Evolutionary conservation across 2,113 vertebrate species (phyloP), one percentile per base, ranked within the genome.

Genomic region (Morone chrysops): DNA sequence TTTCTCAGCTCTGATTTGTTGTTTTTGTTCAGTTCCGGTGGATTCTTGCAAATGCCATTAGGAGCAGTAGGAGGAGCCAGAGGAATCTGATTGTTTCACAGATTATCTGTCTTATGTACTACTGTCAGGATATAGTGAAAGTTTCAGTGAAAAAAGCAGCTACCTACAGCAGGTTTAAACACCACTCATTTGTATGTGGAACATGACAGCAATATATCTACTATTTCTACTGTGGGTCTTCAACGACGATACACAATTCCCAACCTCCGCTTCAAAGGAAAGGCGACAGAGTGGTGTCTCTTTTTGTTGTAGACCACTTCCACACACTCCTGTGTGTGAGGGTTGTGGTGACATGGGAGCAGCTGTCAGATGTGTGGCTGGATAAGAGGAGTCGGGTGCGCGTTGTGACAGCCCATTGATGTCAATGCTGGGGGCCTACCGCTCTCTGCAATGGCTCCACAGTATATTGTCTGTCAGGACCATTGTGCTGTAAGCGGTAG

Each of bases 331-430:
- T 69, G 65, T 59, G 41, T 65, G 62, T 75, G 82, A 80, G 74
- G 56, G 56, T 62, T 54, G 7, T 62, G 85, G 66, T 68, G 86
- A 70, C 14, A 22, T 76, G 86, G 80, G 70, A 84, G 66, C 66
- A 61, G 82, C 80, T 90, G 82, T 92, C 86, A 92, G 84, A 87
- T 85, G 86, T 69, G 65, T 61, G 79, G 45, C 57, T 61, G 81
- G 81, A 88, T 89, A 78, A 86, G 75, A 88, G 48, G 61, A 76
- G 41, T 48, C 40, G 45, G 62, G 48, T 40, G 47, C 69, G 41
- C 0, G 22, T 59, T 80, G 77, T 84, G 86, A 86, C 86, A 84
- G 75, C 62, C 8, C 76, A 48, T 54, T 79, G 80, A 90, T 74
- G 80, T 74, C 86, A 22, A 36, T 41, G 78, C 72, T 75, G 70